Percentiles rank a stretch among this genome's conserved stretches.
Conservation (phyloP, 2,113 vertebrate genomes). For the zebrafish (Danio rerio) region GRCz12tu NC_133188.1:42655501-42656000, state of each 20-base stretch:
- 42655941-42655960: neutral
- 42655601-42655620: neutral
- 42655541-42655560: no score
- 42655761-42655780: neutral
- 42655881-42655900: slow-evolving; percentile 87
- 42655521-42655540: neutral
- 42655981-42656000: neutral
- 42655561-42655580: no score
- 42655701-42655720: slow-evolving; percentile 78
- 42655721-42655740: neutral
- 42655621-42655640: neutral
- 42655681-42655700: slow-evolving; percentile 89
- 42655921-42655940: slow-evolving; percentile 77
- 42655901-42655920: slow-evolving; percentile 88
- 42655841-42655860: neutral
- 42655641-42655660: slow-evolving; percentile 82
- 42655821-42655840: neutral
- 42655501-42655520: neutral
- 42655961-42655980: neutral
- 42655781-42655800: neutral
- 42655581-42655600: neutral
- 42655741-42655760: neutral
- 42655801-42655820: neutral
- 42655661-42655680: slow-evolving; percentile 94
- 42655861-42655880: slow-evolving; percentile 86